phyloP scores from a whole-genome alignment of 1,140 invertebrate genomes.

The Drosophila tsacasi region DNA sequence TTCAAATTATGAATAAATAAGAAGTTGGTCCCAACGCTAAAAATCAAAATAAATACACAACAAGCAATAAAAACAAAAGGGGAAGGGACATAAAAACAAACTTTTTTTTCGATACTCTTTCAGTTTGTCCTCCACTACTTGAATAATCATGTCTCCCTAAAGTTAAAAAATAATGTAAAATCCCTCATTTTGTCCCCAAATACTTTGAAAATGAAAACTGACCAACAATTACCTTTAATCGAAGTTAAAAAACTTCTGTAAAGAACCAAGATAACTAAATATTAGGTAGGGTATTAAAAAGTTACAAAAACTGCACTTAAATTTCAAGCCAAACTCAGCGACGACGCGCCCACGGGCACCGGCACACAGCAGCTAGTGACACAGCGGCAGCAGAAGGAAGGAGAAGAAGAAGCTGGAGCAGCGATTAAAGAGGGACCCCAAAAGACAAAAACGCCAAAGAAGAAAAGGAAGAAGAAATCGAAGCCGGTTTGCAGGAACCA shows the following conservation, averaged over 20 bases:
- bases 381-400: constrained; percentile 5
- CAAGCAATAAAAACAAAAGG: constrained; percentile 50
- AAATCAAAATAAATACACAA: constrained; percentile 74
- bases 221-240: not conserved
- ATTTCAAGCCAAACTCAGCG: constrained; percentile 40
- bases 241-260: not conserved
- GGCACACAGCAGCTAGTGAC: constrained; percentile 25
- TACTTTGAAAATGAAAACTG: not conserved
- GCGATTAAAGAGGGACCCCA: constrained; percentile 31
- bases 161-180: not conserved
- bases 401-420: constrained; percentile 22
- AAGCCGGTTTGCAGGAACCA: constrained; percentile 79
- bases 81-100: not conserved
- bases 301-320: constrained; percentile 32
- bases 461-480: constrained; percentile 20
- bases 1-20: constrained; percentile 82
- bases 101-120: not conserved
- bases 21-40: constrained; percentile 44
- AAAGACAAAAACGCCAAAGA: constrained; percentile 29
- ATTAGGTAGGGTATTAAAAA: constrained; percentile 10
- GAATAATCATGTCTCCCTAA: not conserved
- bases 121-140: too few relatives aligned
- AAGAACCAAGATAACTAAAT: not conserved
- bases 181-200: accelerated
- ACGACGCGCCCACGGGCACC: constrained; percentile 77